These are phyloP conservation scores for Mormyrus lacerda DNA, from an alignment of 2,113 vertebrate species.

Conservation along the genomic window DNA sequence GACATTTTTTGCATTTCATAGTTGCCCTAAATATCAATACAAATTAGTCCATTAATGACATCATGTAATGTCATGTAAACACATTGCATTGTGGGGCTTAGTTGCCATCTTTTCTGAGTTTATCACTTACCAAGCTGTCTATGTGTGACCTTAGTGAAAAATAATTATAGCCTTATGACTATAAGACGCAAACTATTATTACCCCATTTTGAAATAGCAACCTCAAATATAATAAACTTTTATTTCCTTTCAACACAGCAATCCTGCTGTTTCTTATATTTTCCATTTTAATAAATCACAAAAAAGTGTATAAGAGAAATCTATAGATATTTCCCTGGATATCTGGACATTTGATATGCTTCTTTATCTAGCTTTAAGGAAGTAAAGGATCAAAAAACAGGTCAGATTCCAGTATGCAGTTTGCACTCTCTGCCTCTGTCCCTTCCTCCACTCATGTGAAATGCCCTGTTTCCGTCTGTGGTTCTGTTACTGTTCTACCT, in stretches of 20 bases:
- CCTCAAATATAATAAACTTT: neutral
- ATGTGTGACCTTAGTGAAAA: neutral
- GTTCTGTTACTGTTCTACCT: neutral
- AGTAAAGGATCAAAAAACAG: neutral
- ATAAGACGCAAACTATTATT: neutral
- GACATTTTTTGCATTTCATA: too few relatives aligned
- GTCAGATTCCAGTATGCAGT: neutral
- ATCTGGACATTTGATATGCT: neutral
- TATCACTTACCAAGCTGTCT: too few relatives aligned
- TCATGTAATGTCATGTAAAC: too few relatives aligned
- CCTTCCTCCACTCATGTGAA: neutral
- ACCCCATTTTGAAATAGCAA: neutral
- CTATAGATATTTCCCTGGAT: neutral
- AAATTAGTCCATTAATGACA: too few relatives aligned
- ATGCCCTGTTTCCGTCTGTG: neutral
- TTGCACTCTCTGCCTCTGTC: neutral
- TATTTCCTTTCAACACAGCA: neutral
- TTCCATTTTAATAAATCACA: neutral
- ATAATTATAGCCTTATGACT: neutral
- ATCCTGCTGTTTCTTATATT: neutral
- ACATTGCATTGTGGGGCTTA: too few relatives aligned
- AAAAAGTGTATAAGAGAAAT: neutral
- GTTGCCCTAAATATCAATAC: too few relatives aligned
- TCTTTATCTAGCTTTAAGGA: neutral
- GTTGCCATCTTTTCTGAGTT: too few relatives aligned